Base-by-base conservation (phyloP, 2,888 invertebrate genomes). In the Cyrtodaria siliqua region DNA sequence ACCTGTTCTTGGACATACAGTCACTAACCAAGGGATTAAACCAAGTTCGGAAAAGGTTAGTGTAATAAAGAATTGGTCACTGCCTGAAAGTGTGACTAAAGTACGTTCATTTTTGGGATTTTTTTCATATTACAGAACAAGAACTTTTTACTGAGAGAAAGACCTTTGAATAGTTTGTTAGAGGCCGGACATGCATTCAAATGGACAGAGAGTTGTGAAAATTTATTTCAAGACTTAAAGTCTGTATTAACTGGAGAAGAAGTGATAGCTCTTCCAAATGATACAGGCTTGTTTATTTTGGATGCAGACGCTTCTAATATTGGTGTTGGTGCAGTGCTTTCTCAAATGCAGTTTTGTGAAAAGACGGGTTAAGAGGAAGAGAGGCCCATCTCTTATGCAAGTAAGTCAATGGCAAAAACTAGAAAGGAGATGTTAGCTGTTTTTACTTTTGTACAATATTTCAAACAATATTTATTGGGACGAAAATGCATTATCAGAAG, bases 371-470 rank as follows among this genome's bases (percentile, higher is more conserved):
- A 66, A 29, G 64, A 56, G 26, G 63, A 57, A 9, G 79, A 79
- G 33, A 44, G 42, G 6, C 62, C 67, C 9, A 60, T 77, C 9
- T 20, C 49, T 16, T 79, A 47, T 53, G 68, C 60, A 14, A 76
- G 76, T 60, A 71, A 73, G 20, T 68, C 76, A 6, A 20, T 77
- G 26, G 55, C 59, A 0, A 63, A 53, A 3, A 78, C 80, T 8
- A 61, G 56, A n/a, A 40, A 61, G 18, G 78, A 78, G 44, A 52
- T 78, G 2, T 44, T 78, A 26, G 74, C 78, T 6, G 64, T 78
- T 8, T 59, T 78, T 40, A 52, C 59, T 8, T 57, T 68, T 57
- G 50, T 68, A 4, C 63, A 73, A 23, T 47, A 74, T 3, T 74
- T 74, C 49, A 26, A 52, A 27, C 62, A 52, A 9, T n/a, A n/a